These are phyloP conservation scores for Tautogolabrus adspersus DNA, from an alignment of 2,113 vertebrate genomes.

Conservation along the genomic window DNA sequence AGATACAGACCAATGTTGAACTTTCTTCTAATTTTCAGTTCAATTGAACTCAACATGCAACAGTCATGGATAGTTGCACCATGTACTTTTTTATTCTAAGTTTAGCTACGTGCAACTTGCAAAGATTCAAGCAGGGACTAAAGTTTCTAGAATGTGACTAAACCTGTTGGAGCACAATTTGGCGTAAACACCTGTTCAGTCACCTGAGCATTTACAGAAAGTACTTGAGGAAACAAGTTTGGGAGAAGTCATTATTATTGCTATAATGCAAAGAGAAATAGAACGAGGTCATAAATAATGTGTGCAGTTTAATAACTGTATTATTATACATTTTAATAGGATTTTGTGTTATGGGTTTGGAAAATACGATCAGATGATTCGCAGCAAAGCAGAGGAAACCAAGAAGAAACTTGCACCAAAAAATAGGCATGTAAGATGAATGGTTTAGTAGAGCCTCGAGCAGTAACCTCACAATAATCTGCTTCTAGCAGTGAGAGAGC, in stretches of 20 bases:
- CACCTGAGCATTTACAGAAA: not conserved
- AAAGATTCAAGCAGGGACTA: not conserved
- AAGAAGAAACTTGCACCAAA: not conserved
- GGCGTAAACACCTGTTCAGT: not conserved
- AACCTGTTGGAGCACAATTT: slow-evolving; percentile 34
- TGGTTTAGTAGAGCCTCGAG: not conserved
- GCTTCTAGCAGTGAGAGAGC: not conserved
- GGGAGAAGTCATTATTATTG: not conserved
- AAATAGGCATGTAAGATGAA: no score
- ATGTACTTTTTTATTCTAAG: not conserved
- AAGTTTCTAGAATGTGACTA: slow-evolving; percentile 4
- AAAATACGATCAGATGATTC: not conserved
- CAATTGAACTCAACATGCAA: not conserved
- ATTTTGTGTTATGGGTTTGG: no score
- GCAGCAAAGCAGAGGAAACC: not conserved
- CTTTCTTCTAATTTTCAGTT: no score
- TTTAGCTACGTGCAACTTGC: not conserved
- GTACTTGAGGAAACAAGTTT: not conserved
- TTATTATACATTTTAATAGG: no score
- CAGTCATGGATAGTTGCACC: not conserved
- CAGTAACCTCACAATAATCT: not conserved
- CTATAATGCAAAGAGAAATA: not conserved
- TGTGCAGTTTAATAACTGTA: no score
- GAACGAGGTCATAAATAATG: not conserved
- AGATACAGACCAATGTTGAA: no score